Evolutionary conservation across 2,797 vertebrate genomes (phyloP).

Genomic region (Hephaestus fuliginosus): DNA sequence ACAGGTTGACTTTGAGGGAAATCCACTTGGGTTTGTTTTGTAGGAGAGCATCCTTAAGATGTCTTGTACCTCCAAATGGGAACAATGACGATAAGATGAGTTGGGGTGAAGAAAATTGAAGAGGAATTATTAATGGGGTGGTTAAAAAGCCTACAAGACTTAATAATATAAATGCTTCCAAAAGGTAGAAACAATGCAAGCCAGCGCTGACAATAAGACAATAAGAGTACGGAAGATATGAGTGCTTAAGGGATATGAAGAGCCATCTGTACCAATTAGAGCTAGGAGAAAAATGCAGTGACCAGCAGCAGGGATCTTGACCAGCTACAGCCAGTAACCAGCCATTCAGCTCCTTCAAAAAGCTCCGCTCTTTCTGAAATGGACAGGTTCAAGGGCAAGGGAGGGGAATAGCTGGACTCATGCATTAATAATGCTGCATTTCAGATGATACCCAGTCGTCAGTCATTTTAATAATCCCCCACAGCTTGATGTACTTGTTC

Average conservation of each 20-base stretch:
- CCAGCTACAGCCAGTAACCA: constrained; percentile 65
- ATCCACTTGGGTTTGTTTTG: constrained; percentile 83
- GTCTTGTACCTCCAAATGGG: constrained; percentile 85
- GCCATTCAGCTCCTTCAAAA: constrained; percentile 74
- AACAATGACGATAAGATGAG: constrained; percentile 72
- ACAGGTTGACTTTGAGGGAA: constrained; percentile 90
- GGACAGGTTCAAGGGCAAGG: constrained; percentile 88
- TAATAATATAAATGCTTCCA: constrained; percentile 88
- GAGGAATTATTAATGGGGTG: constrained; percentile 82
- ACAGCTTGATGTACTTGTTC: constrained; percentile 91
- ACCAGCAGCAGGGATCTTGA: constrained; percentile 86
- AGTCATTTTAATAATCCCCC: constrained; percentile 92
- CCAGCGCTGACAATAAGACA: constrained; percentile 77
- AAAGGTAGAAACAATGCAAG: constrained; percentile 82
- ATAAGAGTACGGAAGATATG: constrained; percentile 57
- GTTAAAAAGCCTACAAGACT: constrained; percentile 82
- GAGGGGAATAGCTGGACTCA: constrained; percentile 86
- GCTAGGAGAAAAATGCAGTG: constrained; percentile 89
- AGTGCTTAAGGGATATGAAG: constrained; percentile 63
- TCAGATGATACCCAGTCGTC: constrained; percentile 89
- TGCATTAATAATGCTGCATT: constrained; percentile 90
- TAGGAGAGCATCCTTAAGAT: constrained; percentile 83
- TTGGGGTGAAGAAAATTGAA: constrained; percentile 63
- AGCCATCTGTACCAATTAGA: constrained; percentile 89
- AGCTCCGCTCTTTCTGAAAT: constrained; percentile 75